phyloP scores from a whole-genome alignment of 2,888 invertebrate species.

The Rosalia funebris region DNA sequence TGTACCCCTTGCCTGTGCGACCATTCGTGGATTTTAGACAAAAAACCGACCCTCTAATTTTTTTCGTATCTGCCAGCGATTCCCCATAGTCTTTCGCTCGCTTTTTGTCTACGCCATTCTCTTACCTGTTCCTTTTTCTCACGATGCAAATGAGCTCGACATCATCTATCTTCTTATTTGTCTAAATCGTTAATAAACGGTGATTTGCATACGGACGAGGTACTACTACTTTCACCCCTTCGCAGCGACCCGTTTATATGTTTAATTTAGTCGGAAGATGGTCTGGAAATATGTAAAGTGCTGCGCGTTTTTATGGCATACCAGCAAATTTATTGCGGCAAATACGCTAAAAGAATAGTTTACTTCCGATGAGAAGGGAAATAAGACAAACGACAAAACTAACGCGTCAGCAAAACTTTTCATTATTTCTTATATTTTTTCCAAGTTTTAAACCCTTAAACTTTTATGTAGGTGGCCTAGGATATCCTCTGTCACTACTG shows the following conservation, averaged over 20 bases:
- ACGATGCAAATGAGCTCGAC: slow-evolving; percentile 38
- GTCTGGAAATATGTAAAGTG: no score
- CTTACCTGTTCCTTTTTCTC: slow-evolving; percentile 43
- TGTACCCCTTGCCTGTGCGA: slow-evolving; percentile 33
- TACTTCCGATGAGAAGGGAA: no score
- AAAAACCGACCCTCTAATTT: slow-evolving; percentile 40
- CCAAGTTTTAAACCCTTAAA: no score
- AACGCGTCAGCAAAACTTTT: no score
- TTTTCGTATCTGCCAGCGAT: slow-evolving; percentile 13
- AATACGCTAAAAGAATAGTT: no score
- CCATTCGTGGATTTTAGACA: slow-evolving; percentile 38
- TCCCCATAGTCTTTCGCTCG: neutral
- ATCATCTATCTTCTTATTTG: slow-evolving; percentile 42
- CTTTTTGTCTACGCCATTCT: slow-evolving; percentile 8
- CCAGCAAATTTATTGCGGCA: no score
- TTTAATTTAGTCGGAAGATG: no score
- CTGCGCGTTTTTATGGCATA: no score
- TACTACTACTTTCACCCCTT: slow-evolving; percentile 14
- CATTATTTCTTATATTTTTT: no score
- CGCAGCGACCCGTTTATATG: neutral
- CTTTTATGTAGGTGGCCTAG: no score
- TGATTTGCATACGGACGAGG: slow-evolving; percentile 23
- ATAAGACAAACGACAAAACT: no score
- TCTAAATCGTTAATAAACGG: slow-evolving; percentile 41
- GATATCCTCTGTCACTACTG: no score